Evolutionary conservation across 2,797 vertebrate species (phyloP), one percentile per base, ranked within the genome.

Genomic region (Oryzias sinensis): DNA sequence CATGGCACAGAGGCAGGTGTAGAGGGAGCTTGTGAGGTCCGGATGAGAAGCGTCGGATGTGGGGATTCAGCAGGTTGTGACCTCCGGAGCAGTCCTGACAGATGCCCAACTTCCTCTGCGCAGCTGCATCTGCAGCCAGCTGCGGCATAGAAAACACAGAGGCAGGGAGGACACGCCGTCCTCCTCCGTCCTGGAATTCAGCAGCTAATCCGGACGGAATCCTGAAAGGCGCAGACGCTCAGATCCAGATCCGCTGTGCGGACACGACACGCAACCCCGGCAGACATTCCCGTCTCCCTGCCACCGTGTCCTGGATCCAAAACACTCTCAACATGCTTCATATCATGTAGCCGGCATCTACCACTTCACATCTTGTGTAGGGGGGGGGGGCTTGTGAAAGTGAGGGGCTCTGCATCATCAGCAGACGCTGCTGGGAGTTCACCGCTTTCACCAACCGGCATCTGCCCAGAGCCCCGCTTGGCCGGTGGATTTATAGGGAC

Each of bases 311-410:
- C 61, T 85, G 61, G 87, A 82, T 77, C 86, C 88, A 77, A 87
- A 90, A 81, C 89, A 85, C 88, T 86, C 83, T 92, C 86, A 86
- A 91, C 89, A 90, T 82, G 91, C 91, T 92, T 87, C 88, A 79
- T 89, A 93, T 95, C 94, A 93, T 93, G 91, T 94, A 93, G 92
- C 92, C 87, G 93, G 93, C 90, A 92, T 84, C 89, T 93, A 95
- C 92, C 93, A 94, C 90, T 93, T 78, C 80, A 79, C 72, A 83
- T 89, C 81, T 89, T 81, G 72, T 68, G 79, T 54, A 42, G 80
- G 76, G 80, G 73, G 72, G 72, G 63, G 52, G 62, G 70, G 40
- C 49, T 64, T 3, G 74, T 55, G 81, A 82, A 81, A 76, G 77
- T 54, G 79, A 76, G 68, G 59, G 72, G 70, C 51, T 74, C 82